phyloP scores from a whole-genome alignment of 1,140 invertebrate species.

The Drosophila takahashii region DNA sequence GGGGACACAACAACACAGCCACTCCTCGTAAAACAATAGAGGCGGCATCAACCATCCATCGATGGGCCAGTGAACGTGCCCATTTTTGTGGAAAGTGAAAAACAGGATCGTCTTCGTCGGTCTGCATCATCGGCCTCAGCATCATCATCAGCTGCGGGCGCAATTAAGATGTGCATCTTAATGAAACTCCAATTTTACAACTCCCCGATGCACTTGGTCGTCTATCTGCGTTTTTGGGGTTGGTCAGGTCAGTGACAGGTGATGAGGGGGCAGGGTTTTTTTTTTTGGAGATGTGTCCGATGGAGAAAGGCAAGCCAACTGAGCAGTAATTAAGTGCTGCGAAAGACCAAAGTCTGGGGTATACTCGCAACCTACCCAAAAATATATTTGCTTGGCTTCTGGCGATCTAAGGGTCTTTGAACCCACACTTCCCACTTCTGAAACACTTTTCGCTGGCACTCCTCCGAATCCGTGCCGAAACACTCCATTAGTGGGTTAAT shows the following conservation, averaged over 20 bases:
- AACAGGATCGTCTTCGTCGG: constrained; percentile 31
- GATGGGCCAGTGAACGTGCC: constrained; percentile 1
- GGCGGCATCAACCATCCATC: background rate
- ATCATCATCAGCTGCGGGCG: constrained; percentile 12
- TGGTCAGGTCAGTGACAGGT: constrained; percentile 15
- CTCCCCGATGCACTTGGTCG: background rate
- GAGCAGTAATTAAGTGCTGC: background rate
- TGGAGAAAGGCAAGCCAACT: constrained; percentile 18
- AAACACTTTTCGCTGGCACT: background rate
- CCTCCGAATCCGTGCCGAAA: background rate
- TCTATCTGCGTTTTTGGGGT: constrained; percentile 13
- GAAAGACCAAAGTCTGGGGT: background rate
- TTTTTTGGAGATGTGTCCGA: too few species aligned
- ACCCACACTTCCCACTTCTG: background rate
- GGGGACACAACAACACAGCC: constrained; percentile 13
- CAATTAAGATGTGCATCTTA: constrained; percentile 45
- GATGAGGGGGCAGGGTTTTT: constrained; percentile 5
- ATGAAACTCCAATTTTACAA: constrained; percentile 22
- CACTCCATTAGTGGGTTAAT: constrained; percentile 27
- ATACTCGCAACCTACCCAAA: background rate
- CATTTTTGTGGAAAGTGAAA: constrained; percentile 13
- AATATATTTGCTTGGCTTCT: constrained; percentile 4
- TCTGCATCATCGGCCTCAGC: background rate
- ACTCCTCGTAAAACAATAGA: constrained; percentile 35
- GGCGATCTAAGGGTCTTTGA: constrained; percentile 12